Conservation (phyloP, 2,797 vertebrate species). For the Tenualosa thibaudeaui region DNA sequence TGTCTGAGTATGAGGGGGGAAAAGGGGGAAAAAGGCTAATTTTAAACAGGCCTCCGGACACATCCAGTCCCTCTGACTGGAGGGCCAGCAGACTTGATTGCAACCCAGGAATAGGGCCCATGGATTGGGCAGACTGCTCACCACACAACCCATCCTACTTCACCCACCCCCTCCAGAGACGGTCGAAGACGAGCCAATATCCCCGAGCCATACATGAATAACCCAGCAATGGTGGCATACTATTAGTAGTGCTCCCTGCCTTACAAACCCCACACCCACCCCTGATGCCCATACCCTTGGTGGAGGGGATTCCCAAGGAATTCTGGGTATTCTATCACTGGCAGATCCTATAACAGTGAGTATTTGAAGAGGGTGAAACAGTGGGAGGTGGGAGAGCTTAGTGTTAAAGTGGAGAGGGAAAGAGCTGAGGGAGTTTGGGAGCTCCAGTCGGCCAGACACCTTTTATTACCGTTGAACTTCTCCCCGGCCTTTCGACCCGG, state of each 20-base stretch:
- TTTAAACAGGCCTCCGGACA: conserved; percentile 15
- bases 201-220: background rate
- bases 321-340: background rate
- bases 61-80: background rate
- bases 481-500: conserved; percentile 44
- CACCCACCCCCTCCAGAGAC: background rate
- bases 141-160: background rate
- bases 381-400: background rate
- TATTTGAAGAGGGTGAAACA: background rate
- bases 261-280: background rate
- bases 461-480: conserved; percentile 67
- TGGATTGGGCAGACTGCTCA: background rate
- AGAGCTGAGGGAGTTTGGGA: background rate
- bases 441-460: conserved; percentile 41
- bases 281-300: background rate
- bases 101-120: background rate
- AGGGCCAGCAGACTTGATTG: background rate
- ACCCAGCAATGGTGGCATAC: background rate
- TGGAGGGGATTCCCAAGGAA: background rate
- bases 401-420: background rate
- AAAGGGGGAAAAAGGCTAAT: background rate
- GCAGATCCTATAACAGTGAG: background rate
- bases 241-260: background rate
- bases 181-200: background rate
- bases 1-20: conserved; percentile 22